Evolutionary conservation across 2,113 vertebrate genomes (phyloP), one percentile per base, ranked within the genome.

Genomic region (Sander vitreus): DNA sequence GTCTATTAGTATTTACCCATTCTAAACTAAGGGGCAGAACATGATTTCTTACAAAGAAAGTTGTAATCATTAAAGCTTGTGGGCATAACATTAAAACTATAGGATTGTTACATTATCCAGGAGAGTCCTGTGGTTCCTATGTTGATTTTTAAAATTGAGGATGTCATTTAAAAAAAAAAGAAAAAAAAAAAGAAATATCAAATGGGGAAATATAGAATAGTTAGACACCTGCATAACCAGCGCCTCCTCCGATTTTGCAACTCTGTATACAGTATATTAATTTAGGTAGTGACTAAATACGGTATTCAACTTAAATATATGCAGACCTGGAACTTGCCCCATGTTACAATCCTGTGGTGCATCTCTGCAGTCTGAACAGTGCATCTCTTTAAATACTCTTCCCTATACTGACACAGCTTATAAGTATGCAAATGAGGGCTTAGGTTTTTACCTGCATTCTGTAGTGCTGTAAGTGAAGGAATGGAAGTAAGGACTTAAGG

Each of bases 241-340:
- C 2, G 2, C 1, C 47, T 27, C 33, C 18, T 55, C 3, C 0
- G 0, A 30, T 43, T 75, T 27, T 64, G 48, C 19, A 53, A 27
- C 63, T 53, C 30, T 30, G 4, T 53, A 9, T 25, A 3, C 12
- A 27, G 16, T 48, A 11, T 12, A 59, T 53, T 2, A 33, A 39
- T 57, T 70, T 39, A 69, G 2, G 3, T 67, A 30, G 0, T 59
- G 47, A 72, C 11, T 39, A 10, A 30, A n/a, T 50, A 12, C 11
- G 43, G 21, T 16, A 25, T 59, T 73, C 1, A 3, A 8, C 3
- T 51, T 72, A 27, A 60, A 60, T 13, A 25, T 16, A 11, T 54
- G 54, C 27, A 69, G 23, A 59, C 30, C 81, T 85, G 85, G 89
- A 91, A 36, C 89, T 64, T 54, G 5, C 76, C 64, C 76, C 12